Percentiles rank a stretch among this genome's conserved stretches.
phyloP scores from a whole-genome alignment of 2,797 vertebrate species.

The Neopelma chrysocephalum region DNA sequence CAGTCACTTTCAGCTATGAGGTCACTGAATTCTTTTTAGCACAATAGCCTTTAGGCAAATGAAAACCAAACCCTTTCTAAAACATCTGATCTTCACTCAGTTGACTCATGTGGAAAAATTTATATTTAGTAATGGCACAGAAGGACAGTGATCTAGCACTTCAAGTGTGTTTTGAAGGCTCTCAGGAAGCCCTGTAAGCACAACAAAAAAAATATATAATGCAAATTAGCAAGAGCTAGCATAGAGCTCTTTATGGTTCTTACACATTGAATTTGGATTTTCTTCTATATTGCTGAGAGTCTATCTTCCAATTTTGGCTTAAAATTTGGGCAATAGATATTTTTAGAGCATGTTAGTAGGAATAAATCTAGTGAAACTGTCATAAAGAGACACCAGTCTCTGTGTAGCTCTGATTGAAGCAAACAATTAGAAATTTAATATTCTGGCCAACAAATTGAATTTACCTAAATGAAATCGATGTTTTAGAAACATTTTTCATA shows the following conservation, averaged over 20 bases:
- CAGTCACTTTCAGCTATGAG: background rate
- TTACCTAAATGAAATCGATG: background rate
- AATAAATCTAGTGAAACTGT: background rate
- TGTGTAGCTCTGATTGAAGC: background rate
- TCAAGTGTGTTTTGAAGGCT: background rate
- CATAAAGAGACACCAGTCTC: background rate
- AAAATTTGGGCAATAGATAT: background rate
- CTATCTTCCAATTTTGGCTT: background rate
- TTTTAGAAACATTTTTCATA: background rate
- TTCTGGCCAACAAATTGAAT: background rate
- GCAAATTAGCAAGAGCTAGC: background rate
- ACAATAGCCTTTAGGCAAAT: background rate
- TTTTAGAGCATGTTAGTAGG: background rate
- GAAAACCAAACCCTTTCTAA: conserved; percentile 20
- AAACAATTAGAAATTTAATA: background rate
- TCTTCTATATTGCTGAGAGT: background rate
- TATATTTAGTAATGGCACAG: conserved; percentile 33
- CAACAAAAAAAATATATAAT: background rate
- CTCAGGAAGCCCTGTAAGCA: background rate
- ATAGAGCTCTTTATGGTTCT: background rate
- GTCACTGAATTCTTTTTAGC: conserved; percentile 1
- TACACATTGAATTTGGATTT: background rate
- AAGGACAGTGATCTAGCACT: background rate
- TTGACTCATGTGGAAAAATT: background rate
- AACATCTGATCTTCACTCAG: conserved; percentile 9